Base-by-base conservation (phyloP, 2,113 vertebrate species). In the Cyanoderma ruficeps region DNA sequence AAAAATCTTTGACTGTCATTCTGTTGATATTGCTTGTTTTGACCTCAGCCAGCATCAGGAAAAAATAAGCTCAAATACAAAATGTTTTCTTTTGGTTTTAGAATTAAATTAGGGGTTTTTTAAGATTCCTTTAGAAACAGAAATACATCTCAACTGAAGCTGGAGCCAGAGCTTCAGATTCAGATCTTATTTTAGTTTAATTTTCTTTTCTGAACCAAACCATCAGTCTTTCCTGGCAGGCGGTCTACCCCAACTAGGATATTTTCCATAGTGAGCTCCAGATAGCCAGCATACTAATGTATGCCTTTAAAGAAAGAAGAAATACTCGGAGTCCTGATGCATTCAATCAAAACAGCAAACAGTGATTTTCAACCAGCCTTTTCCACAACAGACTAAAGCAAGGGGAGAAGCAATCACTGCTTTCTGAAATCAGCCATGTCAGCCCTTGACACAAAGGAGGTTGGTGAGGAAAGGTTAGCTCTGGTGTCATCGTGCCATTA, bases 371-470 rank as follows among this genome's bases (percentile, higher is more conserved):
- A 7, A 42, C 47, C 55, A 55, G 55, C 52, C 63, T 81, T 92
- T 94, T 70, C 68, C 76, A 67, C 68, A 77, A 13, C 80, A 88
- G 53, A 53, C 28, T 53, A 69, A 85, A 57, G 71, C 90, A 80
- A 88, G 50, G 59, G 50, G 75, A 92, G 77, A 85, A 92, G 79
- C 55, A 93, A 90, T 94, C 85, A 90, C 67, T 86, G 56, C 64
- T 92, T 64, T 89, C 63, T 92, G 83, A 83, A 96, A 92, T 81
- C 83, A 93, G 42, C 94, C 64, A 21, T 86, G 86, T 95, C 89
- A 93, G 14, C 68, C 83, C 50, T 89, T 81, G 83, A 89, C 72
- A 74, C 18, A 69, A 37, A 76, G 76, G 72, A 90, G 71, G 76
- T 2, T 70, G 68, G 42, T 75, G 68, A 94, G 57, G 80, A 81